phyloP scores from a whole-genome alignment of 2,888 invertebrate species.

The Perizoma affinitatum region DNA sequence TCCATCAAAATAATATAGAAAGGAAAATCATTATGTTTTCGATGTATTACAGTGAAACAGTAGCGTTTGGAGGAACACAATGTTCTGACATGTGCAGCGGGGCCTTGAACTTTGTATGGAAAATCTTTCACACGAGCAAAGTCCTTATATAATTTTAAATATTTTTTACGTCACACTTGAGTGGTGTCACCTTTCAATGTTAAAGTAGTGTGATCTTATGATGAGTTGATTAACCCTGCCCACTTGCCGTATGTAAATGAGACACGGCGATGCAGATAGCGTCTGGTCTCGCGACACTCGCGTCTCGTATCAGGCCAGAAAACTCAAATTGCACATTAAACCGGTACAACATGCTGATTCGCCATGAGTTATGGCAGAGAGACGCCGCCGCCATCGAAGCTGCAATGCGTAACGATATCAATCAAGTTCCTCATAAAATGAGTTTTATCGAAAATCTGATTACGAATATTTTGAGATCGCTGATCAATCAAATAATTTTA shows the following conservation, averaged over 20 bases:
- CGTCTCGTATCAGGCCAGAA: conserved; percentile 41
- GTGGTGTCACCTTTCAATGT: no score
- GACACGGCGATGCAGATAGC: conserved; percentile 49
- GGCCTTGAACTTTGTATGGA: no score
- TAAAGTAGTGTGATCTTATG: conserved; percentile 45
- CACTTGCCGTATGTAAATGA: conserved; percentile 51
- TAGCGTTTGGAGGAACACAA: no score
- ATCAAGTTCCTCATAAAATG: conserved; percentile 47
- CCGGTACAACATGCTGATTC: conserved; percentile 44
- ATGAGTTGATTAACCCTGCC: conserved; percentile 41
- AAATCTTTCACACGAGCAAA: no score
- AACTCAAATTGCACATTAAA: conserved; percentile 45
- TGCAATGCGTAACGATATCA: conserved; percentile 41
- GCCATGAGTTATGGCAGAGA: conserved; percentile 43
- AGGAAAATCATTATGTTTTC: no score
- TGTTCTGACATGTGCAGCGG: no score
- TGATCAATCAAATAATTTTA: conserved; percentile 28
- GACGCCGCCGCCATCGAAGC: conserved; percentile 25
- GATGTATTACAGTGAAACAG: no score
- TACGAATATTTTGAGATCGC: conserved; percentile 27
- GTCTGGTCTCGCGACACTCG: conserved; percentile 33
- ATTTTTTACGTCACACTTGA: no score
- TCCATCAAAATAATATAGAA: no score
- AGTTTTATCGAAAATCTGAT: conserved; percentile 44
- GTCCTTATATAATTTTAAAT: no score